Conservation (phyloP, 2,888 invertebrate genomes). For the Oxystoma pomonae region DNA sequence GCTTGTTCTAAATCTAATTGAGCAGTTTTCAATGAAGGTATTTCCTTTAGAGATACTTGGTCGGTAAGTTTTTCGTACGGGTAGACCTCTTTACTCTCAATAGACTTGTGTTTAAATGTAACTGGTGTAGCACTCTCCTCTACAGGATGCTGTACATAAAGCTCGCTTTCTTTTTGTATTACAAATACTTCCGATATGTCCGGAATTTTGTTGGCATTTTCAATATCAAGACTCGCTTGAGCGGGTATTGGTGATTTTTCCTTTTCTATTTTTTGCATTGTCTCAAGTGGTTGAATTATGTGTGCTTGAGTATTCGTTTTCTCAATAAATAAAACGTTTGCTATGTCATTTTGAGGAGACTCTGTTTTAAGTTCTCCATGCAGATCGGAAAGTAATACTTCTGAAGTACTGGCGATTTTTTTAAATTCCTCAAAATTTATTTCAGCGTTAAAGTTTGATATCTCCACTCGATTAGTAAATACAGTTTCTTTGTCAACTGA, state of each 20-base stretch:
- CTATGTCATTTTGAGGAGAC: background rate
- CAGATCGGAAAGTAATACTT: slow-evolving; percentile 8
- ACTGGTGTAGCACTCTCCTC: slow-evolving; percentile 9
- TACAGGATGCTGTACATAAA: background rate
- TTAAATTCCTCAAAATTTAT: slow-evolving; percentile 37
- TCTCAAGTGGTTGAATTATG: slow-evolving; percentile 14
- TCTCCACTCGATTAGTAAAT: slow-evolving; percentile 5
- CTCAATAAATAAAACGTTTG: background rate
- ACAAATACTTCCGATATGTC: slow-evolving; percentile 7
- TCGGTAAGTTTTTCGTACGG: slow-evolving; percentile 9
- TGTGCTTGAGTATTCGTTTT: slow-evolving; percentile 16
- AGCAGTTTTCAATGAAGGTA: slow-evolving; percentile 25
- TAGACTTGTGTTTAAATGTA: slow-evolving; percentile 10
- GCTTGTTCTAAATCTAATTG: slow-evolving; percentile 38
- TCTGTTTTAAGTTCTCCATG: slow-evolving; percentile 12
- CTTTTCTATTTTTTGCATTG: background rate
- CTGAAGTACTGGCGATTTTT: slow-evolving; percentile 27
- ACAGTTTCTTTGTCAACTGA: slow-evolving; percentile 29
- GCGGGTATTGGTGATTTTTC: slow-evolving; percentile 9
- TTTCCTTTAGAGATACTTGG: background rate
- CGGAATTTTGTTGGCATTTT: slow-evolving; percentile 8
- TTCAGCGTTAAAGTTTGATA: slow-evolving; percentile 29
- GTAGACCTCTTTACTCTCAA: slow-evolving; percentile 16
- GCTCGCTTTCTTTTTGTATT: slow-evolving; percentile 17
- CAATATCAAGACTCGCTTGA: slow-evolving; percentile 14